These are phyloP conservation scores for Onychomys arenicola DNA, from an alignment of 2,797 vertebrate genomes.

Conservation along the genomic window DNA sequence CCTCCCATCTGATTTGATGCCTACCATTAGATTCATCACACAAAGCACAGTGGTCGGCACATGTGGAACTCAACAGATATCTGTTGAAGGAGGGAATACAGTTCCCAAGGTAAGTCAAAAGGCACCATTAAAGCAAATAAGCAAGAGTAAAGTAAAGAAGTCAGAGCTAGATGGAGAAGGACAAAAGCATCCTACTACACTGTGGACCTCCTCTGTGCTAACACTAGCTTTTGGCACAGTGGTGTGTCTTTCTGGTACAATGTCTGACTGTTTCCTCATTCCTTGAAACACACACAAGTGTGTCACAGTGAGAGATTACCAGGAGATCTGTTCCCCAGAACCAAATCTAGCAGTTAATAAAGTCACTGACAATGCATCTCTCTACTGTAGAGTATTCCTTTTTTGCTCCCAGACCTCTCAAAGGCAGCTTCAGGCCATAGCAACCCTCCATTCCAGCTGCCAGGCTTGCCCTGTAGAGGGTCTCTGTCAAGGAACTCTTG, in stretches of 20 bases:
- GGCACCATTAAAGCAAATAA: background rate
- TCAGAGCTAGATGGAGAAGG: background rate
- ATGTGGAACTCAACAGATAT: background rate
- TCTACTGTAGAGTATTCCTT: background rate
- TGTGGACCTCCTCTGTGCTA: background rate
- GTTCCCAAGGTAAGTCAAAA: constrained; percentile 9
- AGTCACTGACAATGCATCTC: background rate
- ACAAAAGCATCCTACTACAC: background rate
- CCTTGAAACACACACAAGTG: background rate
- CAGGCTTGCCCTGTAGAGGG: background rate
- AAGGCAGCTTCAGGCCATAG: background rate
- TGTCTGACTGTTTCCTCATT: background rate
- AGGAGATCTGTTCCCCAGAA: background rate
- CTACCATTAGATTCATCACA: background rate
- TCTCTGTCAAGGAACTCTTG: background rate
- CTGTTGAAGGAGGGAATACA: background rate
- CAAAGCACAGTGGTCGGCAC: background rate
- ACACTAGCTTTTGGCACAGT: background rate
- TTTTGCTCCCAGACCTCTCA: background rate
- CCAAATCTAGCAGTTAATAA: background rate
- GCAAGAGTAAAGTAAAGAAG: background rate
- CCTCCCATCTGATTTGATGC: background rate
- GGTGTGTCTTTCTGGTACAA: background rate
- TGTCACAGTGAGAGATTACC: background rate
- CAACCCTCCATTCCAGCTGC: background rate